Base-by-base conservation (phyloP, 2,113 vertebrate genomes). In the Herpetotheres cachinnans region DNA sequence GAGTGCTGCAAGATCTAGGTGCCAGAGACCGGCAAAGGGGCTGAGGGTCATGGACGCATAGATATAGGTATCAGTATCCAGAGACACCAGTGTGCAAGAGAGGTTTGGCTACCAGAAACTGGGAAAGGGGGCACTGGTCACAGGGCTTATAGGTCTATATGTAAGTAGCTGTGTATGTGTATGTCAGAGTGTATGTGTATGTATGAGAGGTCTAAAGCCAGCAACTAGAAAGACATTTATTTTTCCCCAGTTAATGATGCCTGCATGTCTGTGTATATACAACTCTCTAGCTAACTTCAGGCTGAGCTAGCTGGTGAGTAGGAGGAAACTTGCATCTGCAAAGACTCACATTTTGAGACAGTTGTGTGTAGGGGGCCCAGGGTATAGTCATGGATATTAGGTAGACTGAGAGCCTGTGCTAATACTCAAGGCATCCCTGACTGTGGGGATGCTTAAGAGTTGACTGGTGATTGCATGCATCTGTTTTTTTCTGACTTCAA, bases 351-450 rank as follows among this genome's bases (percentile, higher is more conserved):
- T 9, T 73, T n/a, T 17, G 26, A 73, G 40, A 10, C 13, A 13
- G 9, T 34, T 15, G 26, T 55, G 16, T 1, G 0, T 7, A 29
- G 12, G 3, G 9, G 18, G 6, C 42, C 7, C 2, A 3, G 29
- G 34, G 17, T 40, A 14, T 6, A 3, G 22, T 13, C 42, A 17
- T 36, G 7, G n/a, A 34, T 62, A 30, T 38, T 67, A 44, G 18
- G 54, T 49, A 67, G 22, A 38, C 13, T 54, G 25, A 78, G 12
- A 79, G 18, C 3, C 44, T 58, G 13, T 38, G 15, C 9, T 50
- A 62, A 67, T 34, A 42, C 7, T 30, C n/a, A 49, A 50, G 30
- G 13, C 4, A 66, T 5, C 18, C 8, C 21, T 54, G 40, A 38
- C 9, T 18, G 13, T 21, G 18, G 30, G 10, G 6, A 10, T 61